Conservation (phyloP, 2,113 vertebrate genomes). For the Sander vitreus region DNA sequence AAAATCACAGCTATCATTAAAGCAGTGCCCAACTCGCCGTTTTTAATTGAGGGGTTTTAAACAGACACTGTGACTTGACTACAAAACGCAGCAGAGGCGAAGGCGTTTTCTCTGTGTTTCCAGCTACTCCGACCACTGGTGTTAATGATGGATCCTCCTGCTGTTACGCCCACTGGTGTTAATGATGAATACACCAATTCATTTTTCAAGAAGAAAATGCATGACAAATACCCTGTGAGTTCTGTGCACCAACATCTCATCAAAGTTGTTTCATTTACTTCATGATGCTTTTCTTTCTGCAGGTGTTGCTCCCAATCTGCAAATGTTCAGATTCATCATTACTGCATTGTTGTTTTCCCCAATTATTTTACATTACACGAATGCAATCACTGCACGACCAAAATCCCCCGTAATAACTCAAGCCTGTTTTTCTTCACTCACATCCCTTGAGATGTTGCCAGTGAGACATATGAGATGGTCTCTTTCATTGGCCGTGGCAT, state of each 20-base stretch:
- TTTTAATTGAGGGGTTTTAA: conserved; percentile 81
- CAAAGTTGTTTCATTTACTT: conserved; percentile 52
- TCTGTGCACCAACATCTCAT: conserved; percentile 53
- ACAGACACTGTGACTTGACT: conserved; percentile 74
- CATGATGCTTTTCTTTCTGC: conserved; percentile 11
- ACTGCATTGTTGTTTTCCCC: conserved; percentile 1
- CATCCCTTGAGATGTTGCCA: conserved; percentile 45
- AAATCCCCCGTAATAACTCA: conserved; percentile 40
- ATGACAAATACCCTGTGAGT: conserved; percentile 43
- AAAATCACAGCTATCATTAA: conserved; percentile 83
- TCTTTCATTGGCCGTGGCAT: conserved; percentile 52
- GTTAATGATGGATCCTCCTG: conserved; percentile 69
- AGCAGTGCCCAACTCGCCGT: conserved; percentile 56
- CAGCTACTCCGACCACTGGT: conserved; percentile 59
- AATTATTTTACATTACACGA: conserved; percentile 43
- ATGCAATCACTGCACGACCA: conserved; percentile 32
- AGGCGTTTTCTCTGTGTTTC: conserved; percentile 56
- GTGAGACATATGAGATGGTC: conserved; percentile 48
- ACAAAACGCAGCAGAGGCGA: conserved; percentile 48
- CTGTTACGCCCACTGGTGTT: conserved; percentile 66
- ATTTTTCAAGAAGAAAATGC: conserved; percentile 56
- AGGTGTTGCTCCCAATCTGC: conserved; percentile 34
- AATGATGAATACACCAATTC: conserved; percentile 72
- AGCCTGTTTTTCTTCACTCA: conserved; percentile 39
- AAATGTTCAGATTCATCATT: conserved; percentile 31